Evolutionary conservation across 2,888 invertebrate genomes (phyloP).

Genomic region (Zygogramma bicolorata): DNA sequence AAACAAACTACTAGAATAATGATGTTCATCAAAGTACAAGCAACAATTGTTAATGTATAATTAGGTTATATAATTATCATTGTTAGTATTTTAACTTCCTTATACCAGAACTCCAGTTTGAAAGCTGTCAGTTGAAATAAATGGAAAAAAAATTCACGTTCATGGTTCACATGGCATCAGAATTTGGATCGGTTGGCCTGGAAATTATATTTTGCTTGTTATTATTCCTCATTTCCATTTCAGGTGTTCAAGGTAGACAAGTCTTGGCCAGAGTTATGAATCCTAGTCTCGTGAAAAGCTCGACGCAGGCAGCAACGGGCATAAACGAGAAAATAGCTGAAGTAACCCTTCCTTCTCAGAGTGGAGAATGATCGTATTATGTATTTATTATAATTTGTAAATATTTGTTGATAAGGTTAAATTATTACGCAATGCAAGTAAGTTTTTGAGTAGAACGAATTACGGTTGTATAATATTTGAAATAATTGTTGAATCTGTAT

Average conservation of each 20-base stretch:
- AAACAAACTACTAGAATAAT: too few relatives aligned
- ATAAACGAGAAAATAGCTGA: conserved; percentile 39
- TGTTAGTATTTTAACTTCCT: too few relatives aligned
- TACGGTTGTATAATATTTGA: conserved; percentile 35
- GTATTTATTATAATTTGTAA: conserved; percentile 30
- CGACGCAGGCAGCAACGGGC: conserved; percentile 42
- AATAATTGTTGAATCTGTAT: conserved; percentile 32
- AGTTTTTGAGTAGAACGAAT: conserved; percentile 21
- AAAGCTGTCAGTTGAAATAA: too few relatives aligned
- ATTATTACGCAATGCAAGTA: conserved; percentile 14
- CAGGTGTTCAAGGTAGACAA: conserved; percentile 64
- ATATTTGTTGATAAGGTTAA: conserved; percentile 40
- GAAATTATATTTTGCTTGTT: too few relatives aligned
- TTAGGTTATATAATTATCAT: too few relatives aligned
- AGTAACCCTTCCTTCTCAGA: conserved; percentile 35
- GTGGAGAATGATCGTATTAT: conserved; percentile 32
- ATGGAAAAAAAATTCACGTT: too few relatives aligned
- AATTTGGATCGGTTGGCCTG: too few relatives aligned
- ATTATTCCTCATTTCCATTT: too few relatives aligned
- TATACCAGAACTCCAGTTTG: too few relatives aligned
- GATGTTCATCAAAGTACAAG: too few relatives aligned
- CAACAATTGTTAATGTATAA: too few relatives aligned
- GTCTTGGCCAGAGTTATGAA: conserved; percentile 69
- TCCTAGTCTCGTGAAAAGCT: conserved; percentile 57
- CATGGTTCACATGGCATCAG: too few relatives aligned